Evolutionary conservation across 2,797 vertebrate genomes (phyloP).

Genomic region (Eulemur coronatus): DNA sequence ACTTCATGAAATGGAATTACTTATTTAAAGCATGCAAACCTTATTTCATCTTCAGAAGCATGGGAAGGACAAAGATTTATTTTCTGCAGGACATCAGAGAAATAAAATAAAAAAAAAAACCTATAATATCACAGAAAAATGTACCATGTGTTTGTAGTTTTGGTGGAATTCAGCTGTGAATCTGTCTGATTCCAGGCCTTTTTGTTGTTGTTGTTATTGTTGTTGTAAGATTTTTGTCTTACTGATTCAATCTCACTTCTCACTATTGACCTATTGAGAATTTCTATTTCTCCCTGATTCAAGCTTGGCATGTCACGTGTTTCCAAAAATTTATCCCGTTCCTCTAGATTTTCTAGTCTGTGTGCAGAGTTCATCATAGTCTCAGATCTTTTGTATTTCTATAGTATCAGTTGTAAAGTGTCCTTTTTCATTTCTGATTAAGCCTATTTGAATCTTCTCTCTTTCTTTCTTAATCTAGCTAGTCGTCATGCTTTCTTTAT

Average conservation of each 20-base stretch:
- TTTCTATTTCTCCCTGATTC: background rate
- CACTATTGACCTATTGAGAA: background rate
- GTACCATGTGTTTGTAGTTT: background rate
- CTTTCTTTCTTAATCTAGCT: background rate
- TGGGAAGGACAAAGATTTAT: slow-evolving; percentile 73
- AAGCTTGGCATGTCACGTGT: background rate
- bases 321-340: background rate
- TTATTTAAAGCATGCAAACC: slow-evolving; percentile 79
- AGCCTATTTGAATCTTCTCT: background rate
- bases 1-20: slow-evolving; percentile 79
- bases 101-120: slow-evolving; percentile 54
- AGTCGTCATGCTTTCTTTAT: background rate
- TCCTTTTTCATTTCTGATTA: background rate
- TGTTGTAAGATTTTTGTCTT: background rate
- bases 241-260: background rate
- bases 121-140: slow-evolving; percentile 35
- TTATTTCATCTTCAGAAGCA: slow-evolving; percentile 78
- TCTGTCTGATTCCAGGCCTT: background rate
- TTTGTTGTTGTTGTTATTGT: background rate
- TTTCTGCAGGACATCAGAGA: slow-evolving; percentile 60
- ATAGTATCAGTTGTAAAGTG: background rate
- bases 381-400: background rate
- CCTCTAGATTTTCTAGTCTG: background rate
- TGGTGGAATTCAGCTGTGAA: background rate
- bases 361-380: background rate